Conservation (phyloP, 2,888 invertebrate genomes). For the Adela reaumurella region DNA sequence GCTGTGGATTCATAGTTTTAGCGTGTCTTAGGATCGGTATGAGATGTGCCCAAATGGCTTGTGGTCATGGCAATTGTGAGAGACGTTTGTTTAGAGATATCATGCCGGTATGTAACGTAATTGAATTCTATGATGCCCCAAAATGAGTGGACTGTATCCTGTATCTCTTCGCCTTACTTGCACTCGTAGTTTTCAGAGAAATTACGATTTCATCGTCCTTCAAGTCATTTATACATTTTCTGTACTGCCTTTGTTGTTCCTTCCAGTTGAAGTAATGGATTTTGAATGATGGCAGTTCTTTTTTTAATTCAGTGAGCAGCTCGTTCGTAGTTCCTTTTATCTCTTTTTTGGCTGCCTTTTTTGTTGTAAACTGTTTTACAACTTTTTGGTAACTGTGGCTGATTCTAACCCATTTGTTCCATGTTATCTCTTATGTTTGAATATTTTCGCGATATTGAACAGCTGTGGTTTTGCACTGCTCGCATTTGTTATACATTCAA, state of each 20-base stretch:
- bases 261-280: conserved; percentile 1
- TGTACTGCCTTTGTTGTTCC: conserved; percentile 12
- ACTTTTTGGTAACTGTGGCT: conserved; percentile 7
- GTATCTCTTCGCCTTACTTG: conserved; percentile 13
- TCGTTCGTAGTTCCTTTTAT: conserved; percentile 4
- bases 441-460: conserved; percentile 4
- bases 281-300: not conserved
- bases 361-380: conserved; percentile 4
- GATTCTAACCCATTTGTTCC: conserved; percentile 8
- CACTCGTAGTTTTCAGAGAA: conserved; percentile 15
- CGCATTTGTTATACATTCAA: conserved; percentile 9
- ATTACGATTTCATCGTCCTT: conserved; percentile 8
- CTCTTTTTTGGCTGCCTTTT: conserved; percentile 8
- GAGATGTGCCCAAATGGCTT: conserved; percentile 8
- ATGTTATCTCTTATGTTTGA: conserved; percentile 4
- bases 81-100: conserved; percentile 1
- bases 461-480: conserved; percentile 5
- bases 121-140: conserved; percentile 13
- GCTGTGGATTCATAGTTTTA: not conserved
- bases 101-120: conserved; percentile 10
- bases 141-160: conserved; percentile 15
- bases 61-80: conserved; percentile 6
- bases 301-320: not conserved
- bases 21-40: not conserved
- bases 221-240: conserved; percentile 8